Conservation (phyloP, 2,113 vertebrate genomes). For the Origma solitaria region DNA sequence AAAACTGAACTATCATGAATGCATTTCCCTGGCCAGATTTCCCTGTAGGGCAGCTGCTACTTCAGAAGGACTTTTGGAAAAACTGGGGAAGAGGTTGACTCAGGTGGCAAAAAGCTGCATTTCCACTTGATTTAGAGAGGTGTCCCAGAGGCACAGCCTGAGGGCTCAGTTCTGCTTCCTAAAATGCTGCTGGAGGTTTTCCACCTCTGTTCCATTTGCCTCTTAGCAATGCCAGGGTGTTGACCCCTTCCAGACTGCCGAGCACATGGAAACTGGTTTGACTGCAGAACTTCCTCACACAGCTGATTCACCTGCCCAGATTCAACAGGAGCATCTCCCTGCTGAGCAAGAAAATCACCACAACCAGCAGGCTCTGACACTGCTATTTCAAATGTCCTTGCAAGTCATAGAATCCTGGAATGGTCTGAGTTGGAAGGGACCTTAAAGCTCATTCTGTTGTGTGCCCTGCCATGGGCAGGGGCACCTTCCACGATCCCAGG, state of each 20-base stretch:
- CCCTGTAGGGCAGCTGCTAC: neutral
- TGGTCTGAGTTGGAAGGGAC: neutral
- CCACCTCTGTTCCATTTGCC: neutral
- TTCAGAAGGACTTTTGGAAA: neutral
- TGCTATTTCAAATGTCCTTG: neutral
- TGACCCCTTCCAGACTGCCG: neutral
- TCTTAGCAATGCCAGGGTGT: neutral
- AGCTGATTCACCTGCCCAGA: neutral
- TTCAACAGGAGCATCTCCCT: neutral
- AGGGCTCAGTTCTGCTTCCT: neutral
- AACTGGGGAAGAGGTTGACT: neutral
- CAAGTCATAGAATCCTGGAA: neutral
- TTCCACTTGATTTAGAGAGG: neutral
- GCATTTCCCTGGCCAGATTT: neutral
- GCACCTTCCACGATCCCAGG: neutral
- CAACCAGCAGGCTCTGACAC: accelerated
- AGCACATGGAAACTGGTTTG: neutral
- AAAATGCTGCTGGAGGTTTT: accelerated
- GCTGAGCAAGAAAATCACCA: neutral
- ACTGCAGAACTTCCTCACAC: neutral
- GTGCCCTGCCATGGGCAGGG: neutral
- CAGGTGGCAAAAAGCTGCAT: neutral
- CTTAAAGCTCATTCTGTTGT: neutral
- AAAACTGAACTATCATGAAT: neutral
- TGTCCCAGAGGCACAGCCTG: neutral